A percentile compares a stretch with the other conserved stretches of the same genome.
phyloP scores from a whole-genome alignment of 2,888 invertebrate genomes.

The Tribolium freemani region DNA sequence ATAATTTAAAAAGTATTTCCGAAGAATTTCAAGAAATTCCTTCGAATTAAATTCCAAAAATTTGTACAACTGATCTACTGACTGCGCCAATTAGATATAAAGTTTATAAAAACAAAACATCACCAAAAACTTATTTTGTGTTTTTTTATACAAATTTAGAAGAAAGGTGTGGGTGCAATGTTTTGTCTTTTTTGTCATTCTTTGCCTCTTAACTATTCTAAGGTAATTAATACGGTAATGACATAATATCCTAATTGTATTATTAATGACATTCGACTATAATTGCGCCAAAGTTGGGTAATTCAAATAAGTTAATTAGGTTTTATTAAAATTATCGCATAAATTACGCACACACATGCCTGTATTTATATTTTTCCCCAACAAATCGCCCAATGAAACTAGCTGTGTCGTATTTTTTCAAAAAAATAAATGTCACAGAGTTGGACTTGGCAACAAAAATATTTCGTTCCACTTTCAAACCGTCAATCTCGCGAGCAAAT shows the following conservation, averaged over 20 bases:
- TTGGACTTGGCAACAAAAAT: conserved; percentile 13
- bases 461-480: conserved; percentile 17
- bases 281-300: background rate
- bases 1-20: no score
- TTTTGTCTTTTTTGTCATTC: no score
- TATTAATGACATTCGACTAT: conserved; percentile 9
- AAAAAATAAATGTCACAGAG: conserved; percentile 4
- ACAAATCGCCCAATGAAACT: background rate
- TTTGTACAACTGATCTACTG: no score
- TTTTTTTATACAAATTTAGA: no score
- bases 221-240: conserved; percentile 20
- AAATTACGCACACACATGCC: background rate
- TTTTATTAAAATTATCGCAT: background rate
- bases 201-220: background rate
- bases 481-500: conserved; percentile 8
- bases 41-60: no score
- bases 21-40: no score
- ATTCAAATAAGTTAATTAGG: conserved; percentile 23
- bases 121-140: no score
- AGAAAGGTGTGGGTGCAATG: no score
- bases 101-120: no score
- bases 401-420: background rate
- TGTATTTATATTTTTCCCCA: background rate
- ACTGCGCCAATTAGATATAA: no score
- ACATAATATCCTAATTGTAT: conserved; percentile 19